Evolutionary conservation across 2,888 invertebrate genomes (phyloP).

Genomic region (Ophioninae sp.): DNA sequence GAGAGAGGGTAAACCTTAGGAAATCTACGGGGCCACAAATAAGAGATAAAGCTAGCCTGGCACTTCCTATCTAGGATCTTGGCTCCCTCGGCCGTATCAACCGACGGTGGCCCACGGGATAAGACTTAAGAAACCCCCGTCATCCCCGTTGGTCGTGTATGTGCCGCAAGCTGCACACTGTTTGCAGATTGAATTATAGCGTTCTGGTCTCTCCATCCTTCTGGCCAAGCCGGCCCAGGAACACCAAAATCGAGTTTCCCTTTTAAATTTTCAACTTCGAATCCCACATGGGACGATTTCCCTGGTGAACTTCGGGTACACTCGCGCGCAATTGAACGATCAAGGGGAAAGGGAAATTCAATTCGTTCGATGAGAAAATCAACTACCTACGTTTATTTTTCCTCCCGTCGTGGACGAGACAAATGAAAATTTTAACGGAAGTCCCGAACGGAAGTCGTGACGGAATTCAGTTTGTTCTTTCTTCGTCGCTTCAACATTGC

Average conservation of each 20-base stretch:
- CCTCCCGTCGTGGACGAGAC: not conserved
- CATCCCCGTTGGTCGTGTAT: constrained; percentile 14
- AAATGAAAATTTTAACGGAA: constrained; percentile 26
- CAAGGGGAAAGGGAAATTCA: not conserved
- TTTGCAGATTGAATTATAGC: constrained; percentile 73
- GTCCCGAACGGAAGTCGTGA: constrained; percentile 35
- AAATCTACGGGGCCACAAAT: constrained; percentile 74
- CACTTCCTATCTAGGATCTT: constrained; percentile 72
- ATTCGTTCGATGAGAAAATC: constrained; percentile 16
- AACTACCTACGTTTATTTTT: not conserved
- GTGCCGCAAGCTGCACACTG: constrained; percentile 57
- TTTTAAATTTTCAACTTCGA: constrained; percentile 55
- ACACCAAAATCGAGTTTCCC: constrained; percentile 57
- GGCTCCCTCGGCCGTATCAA: constrained; percentile 62
- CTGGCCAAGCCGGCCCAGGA: constrained; percentile 12
- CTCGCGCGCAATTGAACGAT: not conserved
- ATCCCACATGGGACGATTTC: constrained; percentile 33
- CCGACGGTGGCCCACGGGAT: constrained; percentile 59
- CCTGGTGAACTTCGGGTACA: constrained; percentile 12
- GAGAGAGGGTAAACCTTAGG: constrained; percentile 58
- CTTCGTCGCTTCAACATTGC: constrained; percentile 14
- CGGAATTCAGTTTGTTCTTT: constrained; percentile 37
- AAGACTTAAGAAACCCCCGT: constrained; percentile 57
- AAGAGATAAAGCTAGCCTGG: constrained; percentile 73
- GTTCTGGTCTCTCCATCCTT: constrained; percentile 60